Base-by-base conservation (phyloP, 2,888 invertebrate genomes). In the Netelia virgata region DNA sequence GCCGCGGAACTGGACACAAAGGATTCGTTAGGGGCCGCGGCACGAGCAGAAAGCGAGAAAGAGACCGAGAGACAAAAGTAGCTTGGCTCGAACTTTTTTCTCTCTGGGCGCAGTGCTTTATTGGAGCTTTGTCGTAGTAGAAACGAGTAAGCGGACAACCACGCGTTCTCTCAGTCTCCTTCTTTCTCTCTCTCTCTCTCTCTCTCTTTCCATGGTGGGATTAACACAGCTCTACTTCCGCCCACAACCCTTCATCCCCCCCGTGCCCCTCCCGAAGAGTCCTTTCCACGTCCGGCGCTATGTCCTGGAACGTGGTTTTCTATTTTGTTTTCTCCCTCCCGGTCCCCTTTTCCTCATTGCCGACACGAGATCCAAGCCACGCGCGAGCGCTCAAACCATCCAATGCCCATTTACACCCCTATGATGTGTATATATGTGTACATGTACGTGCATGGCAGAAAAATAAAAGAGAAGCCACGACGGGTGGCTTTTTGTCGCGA, bases 401-500 rank as follows among this genome's bases (percentile, higher is more conserved):
- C 70, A 80, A 80, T 83, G 75, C 36, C 43, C 63, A 55, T 69
- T 73, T 68, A 53, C 36, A 61, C 73, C 18, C 28, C 55, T 68
- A 61, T 73, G 66, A 16, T 6, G 47, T 41, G 57, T 57, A 57
- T 57, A 41, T 16, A 63, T 63, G 10, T 23, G 61, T 16, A 47
- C n/a, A 28, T 59, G 61, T 23, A 14, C 61, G 61, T 14, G 28
- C 3, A 14, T 28, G 10, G 28, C 23, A 23, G 61, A 1, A 61
- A 61, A 61, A 61, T 61, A 28, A 61, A n/a, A 23, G 61, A 28
- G 18, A 66, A 53, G 41, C 55, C 14, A 14, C 75, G 55, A 36
- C 20, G n/a, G 28, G 75, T 76, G 78, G 83, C 74, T 83, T 75
- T 79, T 79, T 79, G 79, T 83, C 75, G 75, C 64, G 69, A 83